phyloP scores from a whole-genome alignment of 37 sponge, comb jelly and placozoan genomes.

The Cliona cf. orientalis region DNA sequence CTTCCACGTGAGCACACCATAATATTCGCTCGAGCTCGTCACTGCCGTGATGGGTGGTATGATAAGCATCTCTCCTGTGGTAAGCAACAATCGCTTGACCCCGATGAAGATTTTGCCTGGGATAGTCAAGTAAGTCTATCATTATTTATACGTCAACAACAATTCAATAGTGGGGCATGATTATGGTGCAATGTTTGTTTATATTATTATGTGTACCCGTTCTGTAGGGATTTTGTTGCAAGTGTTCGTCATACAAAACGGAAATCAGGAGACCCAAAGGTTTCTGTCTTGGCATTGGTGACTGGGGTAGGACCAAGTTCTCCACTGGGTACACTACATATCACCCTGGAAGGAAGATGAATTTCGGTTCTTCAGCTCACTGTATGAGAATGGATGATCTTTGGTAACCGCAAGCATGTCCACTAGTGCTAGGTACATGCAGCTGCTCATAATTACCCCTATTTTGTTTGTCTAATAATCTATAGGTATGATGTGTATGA shows the following conservation, averaged over 20 bases:
- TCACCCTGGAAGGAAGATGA: neutral
- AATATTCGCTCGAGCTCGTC: neutral
- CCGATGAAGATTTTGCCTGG: slow-evolving; percentile 33
- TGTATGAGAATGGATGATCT: slow-evolving; percentile 56
- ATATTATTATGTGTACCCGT: neutral
- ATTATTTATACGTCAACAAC: too few species aligned
- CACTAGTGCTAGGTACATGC: neutral
- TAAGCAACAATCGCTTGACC: slow-evolving; percentile 34
- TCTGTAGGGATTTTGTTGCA: slow-evolving; percentile 78
- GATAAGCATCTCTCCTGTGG: slow-evolving; percentile 46
- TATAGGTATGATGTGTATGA: slow-evolving; percentile 81
- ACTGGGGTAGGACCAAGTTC: neutral
- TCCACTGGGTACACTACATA: neutral
- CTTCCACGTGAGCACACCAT: slow-evolving; percentile 49
- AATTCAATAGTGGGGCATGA: too few species aligned
- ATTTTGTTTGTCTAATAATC: neutral
- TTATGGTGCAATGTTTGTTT: neutral
- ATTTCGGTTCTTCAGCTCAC: slow-evolving; percentile 51
- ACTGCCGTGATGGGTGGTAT: slow-evolving; percentile 64
- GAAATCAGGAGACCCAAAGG: neutral
- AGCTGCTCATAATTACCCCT: neutral
- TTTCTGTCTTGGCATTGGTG: neutral
- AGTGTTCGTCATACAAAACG: slow-evolving; percentile 17
- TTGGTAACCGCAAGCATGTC: slow-evolving; percentile 24
- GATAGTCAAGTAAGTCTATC: slow-evolving; percentile 86